Conservation (phyloP, 2,888 invertebrate species). For the Orchestes rusci region DNA sequence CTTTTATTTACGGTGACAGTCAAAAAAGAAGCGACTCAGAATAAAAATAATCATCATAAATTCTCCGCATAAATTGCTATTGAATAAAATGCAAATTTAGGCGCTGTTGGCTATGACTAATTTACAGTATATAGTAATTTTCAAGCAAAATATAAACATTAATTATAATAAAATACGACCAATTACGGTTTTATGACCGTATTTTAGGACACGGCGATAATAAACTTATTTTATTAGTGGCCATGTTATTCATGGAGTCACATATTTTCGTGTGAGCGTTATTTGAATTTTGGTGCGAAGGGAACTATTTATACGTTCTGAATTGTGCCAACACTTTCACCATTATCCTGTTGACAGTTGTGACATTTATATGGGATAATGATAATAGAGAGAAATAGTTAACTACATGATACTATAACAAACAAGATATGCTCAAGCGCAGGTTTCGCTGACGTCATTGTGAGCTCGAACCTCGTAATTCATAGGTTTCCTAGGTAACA, state of each 20-base stretch:
- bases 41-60: not conserved
- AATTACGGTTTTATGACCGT: slow-evolving; percentile 41
- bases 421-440: too few species aligned
- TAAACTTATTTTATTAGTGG: slow-evolving; percentile 40
- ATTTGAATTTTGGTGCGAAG: not conserved
- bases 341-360: too few species aligned
- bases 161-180: slow-evolving; percentile 41
- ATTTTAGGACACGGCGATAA: slow-evolving; percentile 40
- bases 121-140: slow-evolving; percentile 40
- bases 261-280: slow-evolving; percentile 7
- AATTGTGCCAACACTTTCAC: too few species aligned
- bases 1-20: too few species aligned
- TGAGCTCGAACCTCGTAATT: too few species aligned
- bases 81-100: slow-evolving; percentile 30
- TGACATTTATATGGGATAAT: too few species aligned
- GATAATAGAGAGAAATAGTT: too few species aligned
- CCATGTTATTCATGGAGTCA: slow-evolving; percentile 10
- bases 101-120: slow-evolving; percentile 35
- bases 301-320: too few species aligned
- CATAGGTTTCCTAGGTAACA: too few species aligned
- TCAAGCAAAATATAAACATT: slow-evolving; percentile 41
- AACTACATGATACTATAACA: too few species aligned
- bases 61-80: slow-evolving; percentile 6
- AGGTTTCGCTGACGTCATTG: too few species aligned
- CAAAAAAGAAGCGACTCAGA: too few species aligned